These are phyloP conservation scores for Cartodere bifasciata DNA, from an alignment of 2,888 invertebrate genomes.

Conservation along the genomic window DNA sequence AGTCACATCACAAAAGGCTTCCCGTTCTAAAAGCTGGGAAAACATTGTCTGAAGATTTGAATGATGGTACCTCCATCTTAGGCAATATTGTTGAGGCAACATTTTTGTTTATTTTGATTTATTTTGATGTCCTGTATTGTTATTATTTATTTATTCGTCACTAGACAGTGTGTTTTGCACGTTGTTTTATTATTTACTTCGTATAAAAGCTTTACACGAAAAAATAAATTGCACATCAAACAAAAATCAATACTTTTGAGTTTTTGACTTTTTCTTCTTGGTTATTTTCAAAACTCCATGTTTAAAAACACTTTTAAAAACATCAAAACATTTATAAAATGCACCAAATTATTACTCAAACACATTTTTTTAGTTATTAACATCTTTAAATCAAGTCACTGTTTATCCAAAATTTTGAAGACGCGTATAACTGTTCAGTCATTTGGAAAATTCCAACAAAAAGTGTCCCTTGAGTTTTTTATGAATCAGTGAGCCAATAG, in stretches of 20 bases:
- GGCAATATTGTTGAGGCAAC: constrained; percentile 82
- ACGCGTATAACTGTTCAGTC: constrained; percentile 39
- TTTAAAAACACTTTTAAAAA: constrained; percentile 18
- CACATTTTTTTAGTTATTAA: constrained; percentile 16
- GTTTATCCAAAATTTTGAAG: constrained; percentile 33
- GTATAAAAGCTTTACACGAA: constrained; percentile 19
- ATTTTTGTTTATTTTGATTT: constrained; percentile 44
- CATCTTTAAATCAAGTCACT: constrained; percentile 19
- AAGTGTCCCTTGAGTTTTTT: constrained; percentile 36
- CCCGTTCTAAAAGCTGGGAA: constrained; percentile 72
- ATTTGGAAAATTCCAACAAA: constrained; percentile 52
- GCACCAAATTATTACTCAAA: constrained; percentile 16
- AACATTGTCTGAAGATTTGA: constrained; percentile 83
- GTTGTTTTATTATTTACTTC: constrained; percentile 15
- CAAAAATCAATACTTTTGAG: constrained; percentile 35
- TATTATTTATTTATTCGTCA: too few relatives aligned
- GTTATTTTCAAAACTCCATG: constrained; percentile 24
- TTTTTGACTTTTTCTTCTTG: too few relatives aligned
- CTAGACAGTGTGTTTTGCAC: too few relatives aligned
- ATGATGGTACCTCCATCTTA: constrained; percentile 88
- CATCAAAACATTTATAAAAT: constrained; percentile 18
- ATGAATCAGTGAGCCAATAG: constrained; percentile 39
- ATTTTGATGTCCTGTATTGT: too few relatives aligned
- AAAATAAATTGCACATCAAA: too few relatives aligned
- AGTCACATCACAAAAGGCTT: constrained; percentile 83